phyloP scores from a whole-genome alignment of 1,140 invertebrate species.

The Lanistes nyassanus region DNA sequence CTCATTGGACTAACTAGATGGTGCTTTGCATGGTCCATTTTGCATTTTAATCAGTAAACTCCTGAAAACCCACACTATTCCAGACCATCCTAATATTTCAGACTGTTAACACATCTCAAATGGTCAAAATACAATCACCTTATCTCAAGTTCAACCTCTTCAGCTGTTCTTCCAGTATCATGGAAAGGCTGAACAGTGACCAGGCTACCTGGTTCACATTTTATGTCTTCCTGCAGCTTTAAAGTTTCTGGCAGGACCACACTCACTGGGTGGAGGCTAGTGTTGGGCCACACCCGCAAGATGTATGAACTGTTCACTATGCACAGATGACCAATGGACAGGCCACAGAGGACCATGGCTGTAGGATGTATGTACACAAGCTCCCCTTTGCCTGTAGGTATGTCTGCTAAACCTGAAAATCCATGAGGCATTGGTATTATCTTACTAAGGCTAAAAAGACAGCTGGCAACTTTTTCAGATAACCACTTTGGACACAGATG shows the following conservation, averaged over 20 bases:
- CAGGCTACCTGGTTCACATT: conserved; percentile 2
- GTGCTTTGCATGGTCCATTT: neutral
- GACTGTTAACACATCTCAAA: neutral
- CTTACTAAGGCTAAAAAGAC: too few relatives aligned
- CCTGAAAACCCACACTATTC: neutral
- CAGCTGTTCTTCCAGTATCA: neutral
- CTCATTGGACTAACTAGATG: neutral
- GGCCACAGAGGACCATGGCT: conserved; percentile 37
- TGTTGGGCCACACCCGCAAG: conserved; percentile 36
- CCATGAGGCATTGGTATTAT: too few relatives aligned
- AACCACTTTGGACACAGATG: too few relatives aligned
- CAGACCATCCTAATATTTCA: neutral
- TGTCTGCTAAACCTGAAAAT: conserved; percentile 11
- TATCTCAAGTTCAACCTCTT: conserved; percentile 15
- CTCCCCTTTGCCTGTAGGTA: conserved; percentile 23
- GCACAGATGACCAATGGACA: conserved; percentile 37
- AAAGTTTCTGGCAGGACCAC: conserved; percentile 25
- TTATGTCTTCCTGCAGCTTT: neutral
- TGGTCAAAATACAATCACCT: conserved; percentile 16
- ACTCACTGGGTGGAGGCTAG: conserved; percentile 13
- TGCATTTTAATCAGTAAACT: neutral
- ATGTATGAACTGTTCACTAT: conserved; percentile 31
- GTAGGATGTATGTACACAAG: conserved; percentile 35
- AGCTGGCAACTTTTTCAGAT: too few relatives aligned
- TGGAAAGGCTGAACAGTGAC: conserved; percentile 22